Percentiles rank a stretch among this genome's conserved stretches.
These are phyloP conservation scores for Noctua comes DNA, from an alignment of 2,888 invertebrate genomes.

Conservation along the genomic window DNA sequence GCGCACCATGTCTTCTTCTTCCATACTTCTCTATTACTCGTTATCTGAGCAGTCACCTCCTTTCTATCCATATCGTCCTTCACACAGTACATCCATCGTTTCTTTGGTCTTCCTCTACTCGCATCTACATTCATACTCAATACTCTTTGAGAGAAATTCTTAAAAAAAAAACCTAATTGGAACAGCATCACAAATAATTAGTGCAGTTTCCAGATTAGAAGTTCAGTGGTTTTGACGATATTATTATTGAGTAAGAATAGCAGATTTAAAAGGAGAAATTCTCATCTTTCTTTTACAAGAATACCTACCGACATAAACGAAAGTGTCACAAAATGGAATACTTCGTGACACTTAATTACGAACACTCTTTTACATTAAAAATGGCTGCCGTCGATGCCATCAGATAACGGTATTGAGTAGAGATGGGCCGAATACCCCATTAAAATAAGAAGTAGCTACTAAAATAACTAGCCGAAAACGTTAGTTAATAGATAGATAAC, in stretches of 20 bases:
- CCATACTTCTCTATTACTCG: too few species aligned
- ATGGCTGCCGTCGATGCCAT: conserved; percentile 16
- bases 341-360: conserved; percentile 46
- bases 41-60: too few species aligned
- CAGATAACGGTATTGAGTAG: conserved; percentile 30
- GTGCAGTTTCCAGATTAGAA: neutral
- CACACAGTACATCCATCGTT: too few species aligned
- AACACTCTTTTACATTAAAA: conserved; percentile 15
- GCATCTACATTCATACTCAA: too few species aligned
- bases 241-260: neutral
- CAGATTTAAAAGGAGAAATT: neutral
- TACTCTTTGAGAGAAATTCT: neutral
- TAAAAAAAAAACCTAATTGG: neutral
- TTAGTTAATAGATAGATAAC: conserved; percentile 30
- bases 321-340: conserved; percentile 33
- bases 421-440: conserved; percentile 1
- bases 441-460: conserved; percentile 5
- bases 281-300: neutral
- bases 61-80: too few species aligned
- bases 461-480: conserved; percentile 37
- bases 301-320: conserved; percentile 24
- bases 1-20: too few species aligned
- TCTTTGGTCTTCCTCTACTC: too few species aligned
- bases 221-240: neutral
- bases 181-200: neutral